These are phyloP conservation scores for Paragorgia papillata DNA, from an alignment of 92 coral and sea anemone species.

Conservation along the genomic window DNA sequence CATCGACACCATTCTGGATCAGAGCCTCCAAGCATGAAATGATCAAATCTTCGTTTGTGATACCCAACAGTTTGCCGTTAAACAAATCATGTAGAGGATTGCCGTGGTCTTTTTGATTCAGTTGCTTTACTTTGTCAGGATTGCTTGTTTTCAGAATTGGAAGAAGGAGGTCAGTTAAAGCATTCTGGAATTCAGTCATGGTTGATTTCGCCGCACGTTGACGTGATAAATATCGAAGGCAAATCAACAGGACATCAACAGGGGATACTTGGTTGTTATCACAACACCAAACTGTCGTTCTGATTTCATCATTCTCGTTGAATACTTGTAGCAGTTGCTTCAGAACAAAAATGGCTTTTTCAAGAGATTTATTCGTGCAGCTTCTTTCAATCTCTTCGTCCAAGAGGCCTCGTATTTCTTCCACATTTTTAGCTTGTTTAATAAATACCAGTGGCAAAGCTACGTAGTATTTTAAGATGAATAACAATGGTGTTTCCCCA, in stretches of 20 bases:
- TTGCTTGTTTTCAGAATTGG: neutral
- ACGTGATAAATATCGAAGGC: conserved; percentile 7
- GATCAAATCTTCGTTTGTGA: neutral
- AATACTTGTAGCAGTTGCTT: neutral
- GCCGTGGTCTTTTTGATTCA: conserved; percentile 14
- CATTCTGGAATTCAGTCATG: neutral
- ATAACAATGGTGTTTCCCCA: no score
- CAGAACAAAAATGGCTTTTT: no score
- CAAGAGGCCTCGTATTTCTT: no score
- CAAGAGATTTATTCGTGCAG: no score
- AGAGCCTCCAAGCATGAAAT: neutral
- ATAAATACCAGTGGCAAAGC: no score
- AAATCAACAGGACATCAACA: neutral
- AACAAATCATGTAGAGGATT: conserved; percentile 24
- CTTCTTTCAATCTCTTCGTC: neutral
- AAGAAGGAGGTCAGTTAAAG: neutral
- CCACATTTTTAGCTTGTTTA: no score
- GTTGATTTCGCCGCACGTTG: no score
- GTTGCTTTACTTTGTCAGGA: conserved; percentile 2
- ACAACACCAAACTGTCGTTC: conserved; percentile 15
- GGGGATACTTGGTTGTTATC: neutral
- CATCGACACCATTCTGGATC: conserved; percentile 2
- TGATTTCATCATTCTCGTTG: neutral
- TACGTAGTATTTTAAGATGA: no score
- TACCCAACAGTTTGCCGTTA: neutral